A percentile compares a stretch with the other conserved stretches of the same genome.
These are phyloP conservation scores for Crypturellus tataupa DNA, from an alignment of 2,797 vertebrate genomes.

Conservation along the genomic window DNA sequence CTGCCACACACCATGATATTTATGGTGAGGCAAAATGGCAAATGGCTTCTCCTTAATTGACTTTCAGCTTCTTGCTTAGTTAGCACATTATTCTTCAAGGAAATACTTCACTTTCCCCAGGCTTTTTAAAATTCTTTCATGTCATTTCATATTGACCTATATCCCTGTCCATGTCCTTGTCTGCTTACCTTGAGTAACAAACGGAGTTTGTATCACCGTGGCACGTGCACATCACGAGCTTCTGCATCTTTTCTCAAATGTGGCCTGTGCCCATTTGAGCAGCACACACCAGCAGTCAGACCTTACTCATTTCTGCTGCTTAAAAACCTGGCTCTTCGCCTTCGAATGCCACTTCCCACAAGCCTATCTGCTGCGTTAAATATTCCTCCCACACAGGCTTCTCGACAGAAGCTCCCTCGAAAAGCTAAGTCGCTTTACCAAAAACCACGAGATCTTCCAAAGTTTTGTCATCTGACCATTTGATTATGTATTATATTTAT, in stretches of 20 bases:
- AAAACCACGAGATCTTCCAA: background rate
- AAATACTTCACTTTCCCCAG: background rate
- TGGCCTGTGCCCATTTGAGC: conserved; percentile 46
- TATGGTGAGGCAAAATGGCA: background rate
- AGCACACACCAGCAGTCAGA: conserved; percentile 1
- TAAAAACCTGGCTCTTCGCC: conserved; percentile 41
- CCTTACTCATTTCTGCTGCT: conserved; percentile 18
- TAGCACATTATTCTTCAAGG: background rate
- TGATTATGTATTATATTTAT: background rate
- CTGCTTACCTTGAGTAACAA: conserved; percentile 12
- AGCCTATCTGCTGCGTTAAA: conserved; percentile 61
- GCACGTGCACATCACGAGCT: background rate
- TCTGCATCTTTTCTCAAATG: conserved; percentile 18
- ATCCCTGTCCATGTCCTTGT: background rate
- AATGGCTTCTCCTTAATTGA: background rate
- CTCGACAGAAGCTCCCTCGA: conserved; percentile 23
- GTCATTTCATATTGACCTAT: background rate
- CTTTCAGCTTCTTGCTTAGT: background rate
- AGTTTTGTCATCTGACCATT: background rate
- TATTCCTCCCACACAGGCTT: conserved; percentile 56
- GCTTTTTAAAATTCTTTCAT: background rate
- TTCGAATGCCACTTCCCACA: conserved; percentile 66
- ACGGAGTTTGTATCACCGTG: conserved; percentile 18
- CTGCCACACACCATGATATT: background rate
- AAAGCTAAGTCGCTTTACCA: background rate